Percentiles rank a stretch among this genome's conserved stretches.
These are phyloP conservation scores for Hoplostethus mediterraneus DNA, from an alignment of 2,797 vertebrate genomes.

Conservation along the genomic window DNA sequence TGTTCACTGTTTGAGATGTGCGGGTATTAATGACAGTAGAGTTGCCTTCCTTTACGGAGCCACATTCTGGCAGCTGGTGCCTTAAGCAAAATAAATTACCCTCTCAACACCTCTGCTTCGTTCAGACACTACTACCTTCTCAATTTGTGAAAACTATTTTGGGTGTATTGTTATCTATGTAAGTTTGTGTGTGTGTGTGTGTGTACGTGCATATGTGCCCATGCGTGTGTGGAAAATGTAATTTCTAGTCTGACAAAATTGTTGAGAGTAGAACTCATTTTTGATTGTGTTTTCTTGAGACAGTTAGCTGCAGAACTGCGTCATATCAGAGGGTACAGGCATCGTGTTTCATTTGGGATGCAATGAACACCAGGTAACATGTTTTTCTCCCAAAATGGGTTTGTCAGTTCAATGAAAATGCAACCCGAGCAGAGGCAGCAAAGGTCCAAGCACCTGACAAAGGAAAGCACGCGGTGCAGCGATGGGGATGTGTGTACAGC, in stretches of 20 bases:
- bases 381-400: too few relatives aligned
- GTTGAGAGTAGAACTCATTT: too few relatives aligned
- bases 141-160: neutral
- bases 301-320: too few relatives aligned
- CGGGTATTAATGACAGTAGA: conserved; percentile 50
- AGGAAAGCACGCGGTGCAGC: too few relatives aligned
- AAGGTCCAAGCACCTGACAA: too few relatives aligned
- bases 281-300: too few relatives aligned
- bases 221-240: neutral
- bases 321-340: too few relatives aligned
- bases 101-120: neutral
- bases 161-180: neutral
- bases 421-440: too few relatives aligned
- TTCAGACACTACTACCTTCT: neutral
- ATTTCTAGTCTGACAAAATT: too few relatives aligned
- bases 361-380: too few relatives aligned
- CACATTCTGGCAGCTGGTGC: conserved; percentile 25
- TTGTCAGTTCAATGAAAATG: too few relatives aligned
- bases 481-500: neutral
- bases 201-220: neutral
- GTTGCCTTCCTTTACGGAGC: conserved; percentile 43
- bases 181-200: neutral
- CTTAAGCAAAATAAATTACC: conserved; percentile 13
- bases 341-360: too few relatives aligned
- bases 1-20: neutral